Evolutionary conservation across 1,140 invertebrate genomes (phyloP), one percentile per base, ranked within the genome.

Genomic region (Pseudomyrmex sp.): DNA sequence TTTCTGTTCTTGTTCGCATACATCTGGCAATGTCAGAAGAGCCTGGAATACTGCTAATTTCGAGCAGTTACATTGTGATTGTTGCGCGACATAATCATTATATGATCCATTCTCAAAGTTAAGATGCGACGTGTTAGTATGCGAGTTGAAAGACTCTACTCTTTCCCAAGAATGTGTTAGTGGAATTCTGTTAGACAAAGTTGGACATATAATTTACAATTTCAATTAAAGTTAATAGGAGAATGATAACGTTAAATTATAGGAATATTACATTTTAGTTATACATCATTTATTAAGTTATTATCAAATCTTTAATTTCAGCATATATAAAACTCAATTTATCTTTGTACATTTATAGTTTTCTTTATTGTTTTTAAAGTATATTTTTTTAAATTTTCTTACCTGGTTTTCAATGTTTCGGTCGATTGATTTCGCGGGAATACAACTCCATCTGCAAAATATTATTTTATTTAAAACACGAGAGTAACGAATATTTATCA

Each of bases 121-220:
- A 90, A 85, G 88, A 12, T 83, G 65, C 65, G 80, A 75, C 63
- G 74, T 73, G 65, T 74, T 91, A 76, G 69, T 76, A 69, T 83
- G 86, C 0, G 85, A 75, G 72, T 82, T 80, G 63, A 73, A 77
- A 70, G 84, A 48, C 20, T 70, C 76, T 62, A 84, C 48, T 84
- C 85, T 89, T 85, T 92, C 91, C 92, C 90, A 92, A 52, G 91
- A 87, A 5, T 92, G 85, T 62, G 91, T 93, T 91, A 93, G 85
- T 86, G 91, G 87, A 85, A 91, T 91, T 90, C 91, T 93, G 90
- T 94, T 93, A 90, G 92, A 92, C 35, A 92, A 90, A 79, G 93
- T 90, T 90, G 83, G 91, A 88, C 12, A 90, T 85, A 92, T 89
- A 93, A 84, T 87, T 93, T 69, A 86, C 85, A 66, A 91, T 92